Conservation (phyloP, 2,888 invertebrate species). For the Cynaeus angustus region DNA sequence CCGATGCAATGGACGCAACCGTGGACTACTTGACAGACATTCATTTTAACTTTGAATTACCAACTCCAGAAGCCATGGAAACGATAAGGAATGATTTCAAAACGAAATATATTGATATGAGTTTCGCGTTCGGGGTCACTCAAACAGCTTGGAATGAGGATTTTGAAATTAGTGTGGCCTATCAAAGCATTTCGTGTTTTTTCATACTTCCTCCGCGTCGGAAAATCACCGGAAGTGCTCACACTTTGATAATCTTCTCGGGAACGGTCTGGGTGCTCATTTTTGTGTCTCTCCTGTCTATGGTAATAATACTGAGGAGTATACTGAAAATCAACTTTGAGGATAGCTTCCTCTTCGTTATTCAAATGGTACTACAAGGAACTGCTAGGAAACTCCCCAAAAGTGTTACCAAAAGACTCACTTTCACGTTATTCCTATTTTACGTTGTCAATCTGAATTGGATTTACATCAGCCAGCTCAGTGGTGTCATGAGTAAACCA, state of each 20-base stretch:
- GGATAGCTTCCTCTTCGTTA: not conserved
- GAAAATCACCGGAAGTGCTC: not conserved
- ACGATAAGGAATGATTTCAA: not conserved
- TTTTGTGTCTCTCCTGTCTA: not conserved
- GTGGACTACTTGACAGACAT: not conserved
- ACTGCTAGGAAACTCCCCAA: not conserved
- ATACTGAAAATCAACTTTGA: not conserved
- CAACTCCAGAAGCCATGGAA: not conserved
- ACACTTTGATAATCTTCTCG: constrained; percentile 7
- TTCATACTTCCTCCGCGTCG: constrained; percentile 10
- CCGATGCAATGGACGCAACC: not conserved
- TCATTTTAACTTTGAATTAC: not conserved
- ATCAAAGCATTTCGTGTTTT: not conserved
- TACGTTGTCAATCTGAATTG: not conserved
- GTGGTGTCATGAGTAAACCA: not conserved
- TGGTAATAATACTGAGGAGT: not conserved
- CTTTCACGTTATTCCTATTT: not conserved
- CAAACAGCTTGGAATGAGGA: not conserved
- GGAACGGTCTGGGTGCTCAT: not conserved
- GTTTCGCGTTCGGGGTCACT: not conserved
- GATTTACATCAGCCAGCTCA: constrained; percentile 8
- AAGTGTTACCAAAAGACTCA: not conserved
- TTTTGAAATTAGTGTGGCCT: not conserved
- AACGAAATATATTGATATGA: not conserved
- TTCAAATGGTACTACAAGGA: constrained; percentile 2